These are phyloP conservation scores for Zenarchopterus dispar DNA, from an alignment of 2,797 vertebrate genomes.

Conservation along the genomic window DNA sequence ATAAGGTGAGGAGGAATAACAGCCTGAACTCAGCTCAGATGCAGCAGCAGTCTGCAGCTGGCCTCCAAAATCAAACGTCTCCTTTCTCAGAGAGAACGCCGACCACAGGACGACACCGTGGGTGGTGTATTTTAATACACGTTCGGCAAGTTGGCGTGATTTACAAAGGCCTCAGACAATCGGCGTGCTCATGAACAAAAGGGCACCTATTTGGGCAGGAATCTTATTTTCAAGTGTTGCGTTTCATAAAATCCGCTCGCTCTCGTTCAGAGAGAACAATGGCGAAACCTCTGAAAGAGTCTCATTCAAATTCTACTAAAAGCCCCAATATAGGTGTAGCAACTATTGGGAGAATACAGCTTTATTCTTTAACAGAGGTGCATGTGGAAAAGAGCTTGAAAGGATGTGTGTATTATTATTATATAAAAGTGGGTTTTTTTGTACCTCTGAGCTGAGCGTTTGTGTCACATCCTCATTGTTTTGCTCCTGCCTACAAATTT, in stretches of 20 bases:
- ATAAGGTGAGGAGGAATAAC: constrained; percentile 49
- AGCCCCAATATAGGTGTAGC: constrained; percentile 21
- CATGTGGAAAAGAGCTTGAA: constrained; percentile 24
- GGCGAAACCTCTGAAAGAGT: constrained; percentile 16
- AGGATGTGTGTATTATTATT: background rate
- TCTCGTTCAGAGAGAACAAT: constrained; percentile 17
- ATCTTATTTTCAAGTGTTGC: constrained; percentile 11
- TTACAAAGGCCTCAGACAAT: constrained; percentile 16
- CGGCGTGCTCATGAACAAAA: constrained; percentile 9
- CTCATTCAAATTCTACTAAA: constrained; percentile 30
- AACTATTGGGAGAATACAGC: constrained; percentile 14
- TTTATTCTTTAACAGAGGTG: constrained; percentile 18
- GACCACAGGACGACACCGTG: constrained; percentile 12
- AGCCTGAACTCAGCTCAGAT: constrained; percentile 22
- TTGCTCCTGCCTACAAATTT: constrained; percentile 27
- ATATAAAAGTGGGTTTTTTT: constrained; percentile 6
- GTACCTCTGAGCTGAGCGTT: constrained; percentile 54
- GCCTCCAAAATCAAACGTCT: constrained; percentile 25
- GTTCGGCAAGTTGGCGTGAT: constrained; percentile 3
- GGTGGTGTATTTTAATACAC: constrained; percentile 27
- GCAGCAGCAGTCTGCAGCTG: constrained; percentile 15
- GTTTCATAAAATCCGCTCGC: constrained; percentile 5
- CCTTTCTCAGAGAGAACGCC: constrained; percentile 22
- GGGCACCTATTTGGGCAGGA: constrained; percentile 22
- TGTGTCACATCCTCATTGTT: constrained; percentile 30